Evolutionary conservation across 2,113 vertebrate genomes (phyloP).

Genomic region (Oreotrochilus melanogaster): DNA sequence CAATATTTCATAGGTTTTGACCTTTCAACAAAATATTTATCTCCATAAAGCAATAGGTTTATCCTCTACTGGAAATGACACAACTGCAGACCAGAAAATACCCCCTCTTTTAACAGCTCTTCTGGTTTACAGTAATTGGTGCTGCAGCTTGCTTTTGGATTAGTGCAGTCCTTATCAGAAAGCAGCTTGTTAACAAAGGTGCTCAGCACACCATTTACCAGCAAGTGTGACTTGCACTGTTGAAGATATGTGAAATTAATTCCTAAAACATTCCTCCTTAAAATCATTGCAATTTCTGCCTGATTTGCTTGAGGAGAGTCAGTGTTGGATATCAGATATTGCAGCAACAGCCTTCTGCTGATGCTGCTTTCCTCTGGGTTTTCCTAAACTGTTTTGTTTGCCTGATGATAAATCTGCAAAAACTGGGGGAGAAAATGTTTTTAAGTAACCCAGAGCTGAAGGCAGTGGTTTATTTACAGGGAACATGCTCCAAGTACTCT

Average conservation of each 20-base stretch:
- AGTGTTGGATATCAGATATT: neutral
- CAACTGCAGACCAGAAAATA: neutral
- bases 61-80: constrained; percentile 18
- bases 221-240: neutral
- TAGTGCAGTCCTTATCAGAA: neutral
- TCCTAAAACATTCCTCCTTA: neutral
- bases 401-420: neutral
- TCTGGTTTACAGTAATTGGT: neutral
- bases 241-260: neutral
- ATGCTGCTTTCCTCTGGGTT: neutral
- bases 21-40: constrained; percentile 50
- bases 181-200: constrained; percentile 8
- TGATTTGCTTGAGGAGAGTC: neutral
- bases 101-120: neutral
- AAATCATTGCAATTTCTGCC: neutral
- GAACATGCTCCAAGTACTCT: constrained; percentile 85
- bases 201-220: neutral
- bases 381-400: neutral
- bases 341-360: neutral
- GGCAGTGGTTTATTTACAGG: constrained; percentile 63
- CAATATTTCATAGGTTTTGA: constrained; percentile 23
- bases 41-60: constrained; percentile 12
- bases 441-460: constrained; percentile 18
- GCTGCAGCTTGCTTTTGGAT: constrained; percentile 17
- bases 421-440: neutral